Conservation (phyloP, 2,888 invertebrate species). For the Megastigmus dorsalis region DNA sequence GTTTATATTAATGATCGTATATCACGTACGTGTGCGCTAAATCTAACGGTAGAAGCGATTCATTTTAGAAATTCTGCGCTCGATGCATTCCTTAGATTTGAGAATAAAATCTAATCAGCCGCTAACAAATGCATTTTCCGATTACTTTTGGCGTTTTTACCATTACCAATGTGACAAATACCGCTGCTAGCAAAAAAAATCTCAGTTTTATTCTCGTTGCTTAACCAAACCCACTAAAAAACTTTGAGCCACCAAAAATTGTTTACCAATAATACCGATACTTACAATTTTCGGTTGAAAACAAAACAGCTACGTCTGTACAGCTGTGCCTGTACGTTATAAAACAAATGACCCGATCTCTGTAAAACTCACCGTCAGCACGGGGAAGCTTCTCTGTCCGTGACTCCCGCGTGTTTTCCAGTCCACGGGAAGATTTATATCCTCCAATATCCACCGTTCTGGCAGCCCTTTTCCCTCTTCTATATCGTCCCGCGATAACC, state of each 20-base stretch:
- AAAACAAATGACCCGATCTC: neutral
- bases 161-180: too few species aligned
- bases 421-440: too few species aligned
- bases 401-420: conserved; percentile 59
- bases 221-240: too few species aligned
- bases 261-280: neutral
- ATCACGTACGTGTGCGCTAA: conserved; percentile 38
- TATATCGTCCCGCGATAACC: neutral
- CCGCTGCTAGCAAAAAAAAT: neutral
- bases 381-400: conserved; percentile 62
- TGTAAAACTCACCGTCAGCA: conserved; percentile 67
- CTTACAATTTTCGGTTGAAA: too few species aligned
- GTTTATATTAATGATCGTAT: conserved; percentile 50
- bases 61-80: conserved; percentile 25
- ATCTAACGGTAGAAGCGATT: conserved; percentile 6
- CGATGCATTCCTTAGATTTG: too few species aligned
- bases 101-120: too few species aligned
- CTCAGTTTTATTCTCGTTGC: neutral
- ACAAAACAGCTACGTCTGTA: too few species aligned
- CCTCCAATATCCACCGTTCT: neutral
- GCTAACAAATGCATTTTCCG: neutral
- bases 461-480: neutral
- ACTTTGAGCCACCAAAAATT: too few species aligned
- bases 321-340: too few species aligned
- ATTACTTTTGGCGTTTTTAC: neutral